Evolutionary conservation across 2,113 vertebrate genomes (phyloP), one percentile per base, ranked within the genome.

Genomic region (Aythya baeri): DNA sequence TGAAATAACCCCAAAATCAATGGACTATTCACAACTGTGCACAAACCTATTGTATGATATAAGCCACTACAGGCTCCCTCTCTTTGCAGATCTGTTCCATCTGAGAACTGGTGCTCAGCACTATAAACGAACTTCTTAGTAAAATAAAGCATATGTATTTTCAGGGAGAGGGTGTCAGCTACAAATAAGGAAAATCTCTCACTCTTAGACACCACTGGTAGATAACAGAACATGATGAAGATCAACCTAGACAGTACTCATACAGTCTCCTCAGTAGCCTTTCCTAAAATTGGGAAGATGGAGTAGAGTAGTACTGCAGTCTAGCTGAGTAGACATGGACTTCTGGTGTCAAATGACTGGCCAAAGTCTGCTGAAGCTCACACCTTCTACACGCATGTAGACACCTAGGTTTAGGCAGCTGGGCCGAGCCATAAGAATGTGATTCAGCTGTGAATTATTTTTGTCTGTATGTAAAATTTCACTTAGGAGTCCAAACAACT

Each of bases 51-150:
- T 44, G 9, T 13, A 17, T 10, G 57, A 54, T 25, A 12, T 1
- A 17, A 71, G 3, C 5, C 13, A 76, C 23, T 32, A 27, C 1
- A 81, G 14, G 4, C 2, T 11, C 2, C 6, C 3, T 49, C 8
- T 67, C 18, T n/a, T 7, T 75, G 62, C 32, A 74, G 9, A 57
- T 63, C 27, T 36, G n/a, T 32, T 59, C 9, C 17, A 12, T 8
- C 49, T 20, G 9, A n/a, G 44, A 90, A 32, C 11, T 61, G 22
- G 15, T 79, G 26, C 15, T 61, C 70, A 65, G 25, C 11, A 52
- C 15, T 16, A 65, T 9, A 52, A 31, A 79, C 55, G 14, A 25
- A 38, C 7, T 11, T n/a, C 7, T 4, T 17, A 63, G 55, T 3
- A 7, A 68, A 58, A 58, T 0, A 74, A 66, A 89, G 55, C 9